These are phyloP conservation scores for Vespertilio murinus DNA, from an alignment of 2,797 vertebrate species.

Conservation along the genomic window DNA sequence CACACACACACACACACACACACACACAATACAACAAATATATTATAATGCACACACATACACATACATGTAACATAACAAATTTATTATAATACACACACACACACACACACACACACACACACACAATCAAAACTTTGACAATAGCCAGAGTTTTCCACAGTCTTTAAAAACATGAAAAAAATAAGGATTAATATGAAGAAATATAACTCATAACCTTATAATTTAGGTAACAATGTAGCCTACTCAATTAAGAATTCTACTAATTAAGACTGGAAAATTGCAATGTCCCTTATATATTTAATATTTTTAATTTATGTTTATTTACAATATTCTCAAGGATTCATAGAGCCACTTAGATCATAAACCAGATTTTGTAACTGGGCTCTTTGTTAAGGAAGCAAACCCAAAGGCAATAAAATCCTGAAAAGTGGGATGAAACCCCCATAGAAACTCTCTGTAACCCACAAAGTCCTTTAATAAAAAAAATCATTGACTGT, in stretches of 20 bases:
- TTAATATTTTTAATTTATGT: conserved; percentile 57
- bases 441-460: not conserved
- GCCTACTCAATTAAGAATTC: conserved; percentile 34
- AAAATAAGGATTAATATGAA: conserved; percentile 49
- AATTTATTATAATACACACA: not conserved
- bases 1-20: conserved; percentile 12
- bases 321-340: conserved; percentile 40
- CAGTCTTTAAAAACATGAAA: conserved; percentile 55
- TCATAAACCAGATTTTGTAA: conserved; percentile 17
- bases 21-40: not conserved
- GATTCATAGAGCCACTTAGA: conserved; percentile 9
- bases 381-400: conserved; percentile 39
- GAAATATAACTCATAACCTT: conserved; percentile 25
- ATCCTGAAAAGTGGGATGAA: conserved; percentile 6
- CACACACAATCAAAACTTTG: conserved; percentile 37
- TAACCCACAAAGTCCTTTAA: not conserved
- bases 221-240: conserved; percentile 38
- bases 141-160: conserved; percentile 44
- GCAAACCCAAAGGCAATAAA: conserved; percentile 34
- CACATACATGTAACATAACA: no score
- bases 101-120: conserved; percentile 21
- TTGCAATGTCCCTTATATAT: not conserved
- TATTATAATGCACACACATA: no score
- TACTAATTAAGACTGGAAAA: conserved; percentile 36
- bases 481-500: not conserved